Conservation (phyloP, 2,113 vertebrate species). For the Shinisaurus crocodilurus region DNA sequence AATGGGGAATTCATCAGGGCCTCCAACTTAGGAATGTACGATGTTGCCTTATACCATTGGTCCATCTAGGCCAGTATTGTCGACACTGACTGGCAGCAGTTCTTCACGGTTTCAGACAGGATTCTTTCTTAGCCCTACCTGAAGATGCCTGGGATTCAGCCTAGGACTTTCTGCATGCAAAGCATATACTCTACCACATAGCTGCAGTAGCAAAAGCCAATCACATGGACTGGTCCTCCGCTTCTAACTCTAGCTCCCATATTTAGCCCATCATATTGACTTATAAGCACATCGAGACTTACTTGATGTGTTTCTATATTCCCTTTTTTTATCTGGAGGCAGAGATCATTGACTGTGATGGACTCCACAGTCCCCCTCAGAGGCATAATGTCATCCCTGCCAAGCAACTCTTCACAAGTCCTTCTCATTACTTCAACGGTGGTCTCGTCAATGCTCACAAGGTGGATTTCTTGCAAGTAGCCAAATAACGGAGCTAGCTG, state of each 20-base stretch:
- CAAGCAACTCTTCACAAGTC: conserved; percentile 68
- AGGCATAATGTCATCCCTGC: neutral
- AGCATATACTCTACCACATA: too few species aligned
- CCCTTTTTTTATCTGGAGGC: conserved; percentile 68
- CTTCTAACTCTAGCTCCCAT: neutral
- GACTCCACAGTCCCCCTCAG: neutral
- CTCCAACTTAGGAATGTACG: too few species aligned
- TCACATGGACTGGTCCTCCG: neutral
- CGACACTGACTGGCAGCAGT: too few species aligned
- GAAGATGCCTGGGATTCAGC: too few species aligned
- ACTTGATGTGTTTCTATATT: conserved; percentile 78
- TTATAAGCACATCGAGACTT: conserved; percentile 37
- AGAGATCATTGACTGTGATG: conserved; percentile 40
- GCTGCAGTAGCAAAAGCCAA: neutral
- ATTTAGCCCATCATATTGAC: neutral
- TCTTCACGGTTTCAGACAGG: too few species aligned
- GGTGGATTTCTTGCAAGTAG: conserved; percentile 71
- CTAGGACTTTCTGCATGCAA: too few species aligned
- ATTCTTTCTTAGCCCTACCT: too few species aligned
- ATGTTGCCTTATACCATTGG: too few species aligned
- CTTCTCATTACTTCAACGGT: conserved; percentile 81
- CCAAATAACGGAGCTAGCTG: fast-evolving
- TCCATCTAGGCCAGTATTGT: too few species aligned
- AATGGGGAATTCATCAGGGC: neutral
- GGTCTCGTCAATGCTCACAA: conserved; percentile 84